Percentiles rank a stretch among this genome's conserved stretches.
Conservation (phyloP, 2,888 invertebrate species). For the Sisyra nigra region DNA sequence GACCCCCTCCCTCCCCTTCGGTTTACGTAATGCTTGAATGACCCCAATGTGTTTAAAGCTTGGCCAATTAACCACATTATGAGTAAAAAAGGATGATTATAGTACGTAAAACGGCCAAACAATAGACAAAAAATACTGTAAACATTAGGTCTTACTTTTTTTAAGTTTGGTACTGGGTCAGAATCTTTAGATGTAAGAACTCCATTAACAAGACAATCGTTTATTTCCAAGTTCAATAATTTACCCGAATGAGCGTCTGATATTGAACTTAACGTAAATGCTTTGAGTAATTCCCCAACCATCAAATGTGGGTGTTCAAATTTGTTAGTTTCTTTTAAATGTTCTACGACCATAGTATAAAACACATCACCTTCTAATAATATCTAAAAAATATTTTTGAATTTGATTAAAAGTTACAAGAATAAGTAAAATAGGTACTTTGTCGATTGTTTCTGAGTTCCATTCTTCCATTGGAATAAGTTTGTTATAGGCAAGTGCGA, state of each 20-base stretch:
- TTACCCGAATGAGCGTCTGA: constrained; percentile 13
- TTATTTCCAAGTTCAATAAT: constrained; percentile 19
- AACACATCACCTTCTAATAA: constrained; percentile 27
- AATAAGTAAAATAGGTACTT: constrained; percentile 15
- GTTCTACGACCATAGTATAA: constrained; percentile 22
- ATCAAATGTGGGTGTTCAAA: constrained; percentile 19
- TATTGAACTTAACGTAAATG: constrained; percentile 18
- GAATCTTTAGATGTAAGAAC: constrained; percentile 13
- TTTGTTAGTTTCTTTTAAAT: constrained; percentile 17
- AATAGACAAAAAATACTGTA: too few relatives aligned
- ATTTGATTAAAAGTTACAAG: background rate
- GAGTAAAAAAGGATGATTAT: too few relatives aligned
- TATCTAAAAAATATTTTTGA: constrained; percentile 15
- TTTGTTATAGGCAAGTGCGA: constrained; percentile 23
- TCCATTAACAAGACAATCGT: constrained; percentile 24
- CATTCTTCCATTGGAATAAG: constrained; percentile 14
- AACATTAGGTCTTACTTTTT: constrained; percentile 12
- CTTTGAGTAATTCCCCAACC: constrained; percentile 23
- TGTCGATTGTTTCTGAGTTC: constrained; percentile 24
- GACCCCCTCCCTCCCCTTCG: too few relatives aligned
- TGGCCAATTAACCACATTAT: too few relatives aligned
- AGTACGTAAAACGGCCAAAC: too few relatives aligned
- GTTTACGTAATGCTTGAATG: too few relatives aligned
- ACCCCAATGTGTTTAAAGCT: too few relatives aligned
- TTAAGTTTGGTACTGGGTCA: constrained; percentile 14